Percentiles rank a stretch among this genome's conserved stretches.
Conservation (phyloP, 2,113 vertebrate species). For the Monarcha castaneiventris region DNA sequence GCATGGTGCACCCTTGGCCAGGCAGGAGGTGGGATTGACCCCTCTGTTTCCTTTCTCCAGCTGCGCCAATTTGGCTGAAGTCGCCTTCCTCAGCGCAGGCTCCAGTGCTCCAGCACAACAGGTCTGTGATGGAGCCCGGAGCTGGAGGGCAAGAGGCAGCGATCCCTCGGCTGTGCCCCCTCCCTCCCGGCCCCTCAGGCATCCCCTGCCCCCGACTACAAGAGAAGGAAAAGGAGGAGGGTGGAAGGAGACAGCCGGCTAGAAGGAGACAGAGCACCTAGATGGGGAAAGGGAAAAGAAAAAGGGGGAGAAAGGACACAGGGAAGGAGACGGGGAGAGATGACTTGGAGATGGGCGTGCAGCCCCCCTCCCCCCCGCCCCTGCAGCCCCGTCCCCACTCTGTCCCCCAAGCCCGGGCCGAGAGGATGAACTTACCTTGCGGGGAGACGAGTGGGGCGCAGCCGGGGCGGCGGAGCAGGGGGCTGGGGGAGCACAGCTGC, state of each 20-base stretch:
- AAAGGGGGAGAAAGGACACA: conserved; percentile 35
- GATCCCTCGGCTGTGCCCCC: not conserved
- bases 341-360: not conserved
- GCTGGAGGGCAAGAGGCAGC: conserved; percentile 16
- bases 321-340: conserved; percentile 32
- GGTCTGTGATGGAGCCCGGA: conserved; percentile 59
- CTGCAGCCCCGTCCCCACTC: not conserved
- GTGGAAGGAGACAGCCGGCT: not conserved
- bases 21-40: not conserved
- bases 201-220: not conserved
- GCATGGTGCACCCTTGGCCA: not conserved
- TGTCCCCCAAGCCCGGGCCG: not conserved
- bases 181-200: not conserved
- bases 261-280: not conserved
- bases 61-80: conserved; percentile 53
- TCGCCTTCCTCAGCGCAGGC: conserved; percentile 29
- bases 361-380: not conserved
- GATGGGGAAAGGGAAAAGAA: not conserved
- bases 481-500: conserved; percentile 6
- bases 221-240: not conserved
- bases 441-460: conserved; percentile 16
- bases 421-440: conserved; percentile 51
- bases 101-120: conserved; percentile 60
- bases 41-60: conserved; percentile 27
- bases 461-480: not conserved